A percentile compares a stretch with the other conserved stretches of the same genome.
phyloP scores from a whole-genome alignment of 2,797 vertebrate genomes.

The Catostomus latipinnis region DNA sequence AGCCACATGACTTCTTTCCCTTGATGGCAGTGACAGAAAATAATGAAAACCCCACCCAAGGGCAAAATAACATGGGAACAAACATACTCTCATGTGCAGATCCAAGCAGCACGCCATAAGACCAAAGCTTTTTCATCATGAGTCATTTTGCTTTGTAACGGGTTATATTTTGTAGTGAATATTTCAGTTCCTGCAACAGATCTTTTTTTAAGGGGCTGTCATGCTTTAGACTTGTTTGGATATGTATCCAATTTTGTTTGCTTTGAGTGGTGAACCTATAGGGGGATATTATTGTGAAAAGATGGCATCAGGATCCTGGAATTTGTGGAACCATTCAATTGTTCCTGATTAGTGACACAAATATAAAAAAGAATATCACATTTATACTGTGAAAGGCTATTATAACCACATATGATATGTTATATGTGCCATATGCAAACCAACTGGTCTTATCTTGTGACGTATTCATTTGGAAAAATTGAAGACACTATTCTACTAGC shows the following conservation, averaged over 20 bases:
- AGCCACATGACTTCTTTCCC: conserved; percentile 5
- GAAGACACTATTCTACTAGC: background rate
- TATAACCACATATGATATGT: background rate
- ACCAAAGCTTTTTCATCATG: background rate
- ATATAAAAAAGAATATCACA: background rate
- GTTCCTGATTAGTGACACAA: background rate
- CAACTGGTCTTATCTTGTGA: background rate
- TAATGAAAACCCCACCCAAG: background rate
- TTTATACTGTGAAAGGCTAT: background rate
- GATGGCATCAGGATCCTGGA: background rate
- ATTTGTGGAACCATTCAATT: background rate
- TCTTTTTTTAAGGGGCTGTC: background rate
- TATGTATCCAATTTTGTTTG: conserved; percentile 20
- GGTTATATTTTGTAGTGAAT: background rate
- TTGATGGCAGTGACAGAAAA: background rate
- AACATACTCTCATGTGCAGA: background rate
- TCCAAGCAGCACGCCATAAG: background rate
- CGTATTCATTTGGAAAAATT: background rate
- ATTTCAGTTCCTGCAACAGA: background rate
- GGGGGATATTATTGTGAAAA: background rate
- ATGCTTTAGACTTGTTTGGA: background rate
- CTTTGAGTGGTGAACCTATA: background rate
- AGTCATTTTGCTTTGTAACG: background rate
- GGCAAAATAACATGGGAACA: conserved; percentile 10
- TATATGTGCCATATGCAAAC: background rate